Evolutionary conservation across 1,140 invertebrate genomes (phyloP).

Genomic region (Halesus radiatus): DNA sequence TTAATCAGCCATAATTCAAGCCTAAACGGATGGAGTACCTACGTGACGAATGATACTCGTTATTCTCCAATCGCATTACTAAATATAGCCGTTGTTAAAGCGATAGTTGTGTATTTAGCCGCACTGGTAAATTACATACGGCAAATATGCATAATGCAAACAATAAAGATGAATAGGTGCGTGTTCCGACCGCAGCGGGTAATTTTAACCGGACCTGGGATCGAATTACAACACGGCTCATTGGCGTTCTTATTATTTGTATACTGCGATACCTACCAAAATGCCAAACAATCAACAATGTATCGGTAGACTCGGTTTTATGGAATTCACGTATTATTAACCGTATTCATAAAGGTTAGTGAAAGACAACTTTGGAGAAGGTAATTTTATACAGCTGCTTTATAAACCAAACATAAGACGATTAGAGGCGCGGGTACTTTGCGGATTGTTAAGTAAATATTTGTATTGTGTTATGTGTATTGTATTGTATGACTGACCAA

Average conservation of each 20-base stretch:
- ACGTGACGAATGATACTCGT: not conserved
- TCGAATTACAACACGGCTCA: slow-evolving; percentile 37
- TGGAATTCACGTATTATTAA: no score
- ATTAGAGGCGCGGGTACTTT: no score
- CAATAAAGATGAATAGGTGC: slow-evolving; percentile 43
- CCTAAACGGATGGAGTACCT: not conserved
- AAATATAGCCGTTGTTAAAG: slow-evolving; percentile 6
- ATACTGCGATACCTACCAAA: not conserved
- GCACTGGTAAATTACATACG: slow-evolving; percentile 25
- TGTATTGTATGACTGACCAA: no score
- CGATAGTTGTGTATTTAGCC: slow-evolving; percentile 4
- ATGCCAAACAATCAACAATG: no score
- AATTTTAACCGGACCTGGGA: slow-evolving; percentile 31
- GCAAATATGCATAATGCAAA: slow-evolving; percentile 45
- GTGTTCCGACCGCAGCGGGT: slow-evolving; percentile 38
- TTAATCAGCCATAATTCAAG: no score
- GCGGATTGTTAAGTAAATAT: no score
- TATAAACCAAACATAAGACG: no score
- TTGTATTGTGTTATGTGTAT: no score
- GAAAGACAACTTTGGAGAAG: no score
- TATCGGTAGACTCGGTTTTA: no score
- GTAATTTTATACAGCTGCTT: no score
- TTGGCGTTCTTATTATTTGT: not conserved
- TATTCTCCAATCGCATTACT: slow-evolving; percentile 13
- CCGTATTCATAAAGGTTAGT: no score